Base-by-base conservation (phyloP, 2,113 vertebrate genomes). In the Ailuropoda melanoleuca region DNA sequence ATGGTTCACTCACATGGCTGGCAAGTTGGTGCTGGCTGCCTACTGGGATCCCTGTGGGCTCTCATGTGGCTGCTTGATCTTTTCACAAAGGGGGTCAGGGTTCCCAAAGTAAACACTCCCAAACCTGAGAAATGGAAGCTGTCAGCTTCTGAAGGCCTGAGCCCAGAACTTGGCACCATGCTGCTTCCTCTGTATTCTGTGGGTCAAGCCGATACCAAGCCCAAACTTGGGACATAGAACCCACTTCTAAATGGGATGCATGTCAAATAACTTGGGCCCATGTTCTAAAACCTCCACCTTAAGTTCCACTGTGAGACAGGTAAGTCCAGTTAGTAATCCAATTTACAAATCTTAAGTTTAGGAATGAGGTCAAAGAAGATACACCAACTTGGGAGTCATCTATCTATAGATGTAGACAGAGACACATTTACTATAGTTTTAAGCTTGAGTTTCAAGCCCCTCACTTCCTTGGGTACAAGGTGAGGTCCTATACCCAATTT, bases 271-370 rank as follows among this genome's bases (percentile, higher is more conserved):
- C 37, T 64, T 2, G 15, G 14, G 10, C 8, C 4, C 58, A 78
- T 24, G 13, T 83, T 89, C 96, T 90, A 74, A 89, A 95, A 48
- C 66, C 55, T 92, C 95, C 66, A 83, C 29, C 60, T 17, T 43
- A 78, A 77, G 34, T 90, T 26, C 31, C 39, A 94, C 11, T 55
- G 5, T 78, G 46, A 13, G 4, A 55, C 31, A 74, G 13, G 0
- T 29, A 84, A 46, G 12, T 78, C 48, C 81, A 88, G 50, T 53
- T 78, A 66, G 31, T 75, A 72, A 75, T 55, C 64, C 88, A 90
- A 72, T 34, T 55, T 89, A 62, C 3, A 66, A 95, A 85, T 48
- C 56, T 82, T 83, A 58, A 93, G 1, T 96, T 85, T 90, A 96
- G n/a, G 13, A 80, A 91, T 29, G 34, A 92, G 10, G 24, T 64